A percentile compares a stretch with the other conserved stretches of the same genome.
These are phyloP conservation scores for Enoplosus armatus DNA, from an alignment of 2,797 vertebrate genomes.

Conservation along the genomic window DNA sequence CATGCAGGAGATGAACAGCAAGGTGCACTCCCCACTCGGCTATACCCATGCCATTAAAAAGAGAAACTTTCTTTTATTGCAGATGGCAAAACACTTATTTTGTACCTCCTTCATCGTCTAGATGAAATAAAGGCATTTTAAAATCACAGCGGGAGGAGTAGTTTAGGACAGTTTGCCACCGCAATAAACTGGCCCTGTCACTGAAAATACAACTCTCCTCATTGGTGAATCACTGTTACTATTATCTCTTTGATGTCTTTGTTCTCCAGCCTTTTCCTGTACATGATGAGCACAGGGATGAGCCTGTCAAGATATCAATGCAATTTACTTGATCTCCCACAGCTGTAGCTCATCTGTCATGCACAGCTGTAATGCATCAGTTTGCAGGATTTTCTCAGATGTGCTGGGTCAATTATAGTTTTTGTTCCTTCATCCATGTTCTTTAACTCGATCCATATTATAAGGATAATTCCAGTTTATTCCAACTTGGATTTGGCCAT, in stretches of 20 bases:
- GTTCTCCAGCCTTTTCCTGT: conserved; percentile 50
- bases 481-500: conserved; percentile 11
- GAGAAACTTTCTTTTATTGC: conserved; percentile 80
- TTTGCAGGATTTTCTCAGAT: conserved; percentile 20
- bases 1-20: conserved; percentile 77
- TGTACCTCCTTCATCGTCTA: conserved; percentile 64
- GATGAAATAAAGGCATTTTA: conserved; percentile 78
- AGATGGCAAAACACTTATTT: conserved; percentile 78
- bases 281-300: conserved; percentile 38
- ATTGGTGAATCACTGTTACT: conserved; percentile 55
- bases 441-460: conserved; percentile 4
- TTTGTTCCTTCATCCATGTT: conserved; percentile 14
- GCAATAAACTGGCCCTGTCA: conserved; percentile 69
- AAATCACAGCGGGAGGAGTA: conserved; percentile 78
- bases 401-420: conserved; percentile 15
- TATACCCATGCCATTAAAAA: conserved; percentile 76
- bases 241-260: conserved; percentile 66
- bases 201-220: conserved; percentile 48
- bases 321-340: conserved; percentile 52
- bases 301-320: conserved; percentile 59
- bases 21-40: conserved; percentile 77
- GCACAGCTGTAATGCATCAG: conserved; percentile 22
- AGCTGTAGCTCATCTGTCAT: conserved; percentile 43
- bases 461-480: conserved; percentile 17
- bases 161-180: conserved; percentile 70